Conservation (phyloP, 2,113 vertebrate genomes). For the Bubalus kerabau region DNA sequence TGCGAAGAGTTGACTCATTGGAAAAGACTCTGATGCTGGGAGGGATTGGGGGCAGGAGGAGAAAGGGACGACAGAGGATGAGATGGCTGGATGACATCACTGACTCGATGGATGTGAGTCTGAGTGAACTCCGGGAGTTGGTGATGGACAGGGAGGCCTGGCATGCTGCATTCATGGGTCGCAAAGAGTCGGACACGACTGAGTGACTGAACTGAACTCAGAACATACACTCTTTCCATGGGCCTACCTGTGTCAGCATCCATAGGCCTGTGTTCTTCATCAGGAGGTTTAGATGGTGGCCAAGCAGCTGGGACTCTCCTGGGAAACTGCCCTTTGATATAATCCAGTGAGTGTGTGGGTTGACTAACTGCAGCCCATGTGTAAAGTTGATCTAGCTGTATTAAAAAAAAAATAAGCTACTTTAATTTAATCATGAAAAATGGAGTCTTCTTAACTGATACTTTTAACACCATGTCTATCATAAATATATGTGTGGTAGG, state of each 20-base stretch:
- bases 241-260: slow-evolving; percentile 82
- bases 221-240: accelerated
- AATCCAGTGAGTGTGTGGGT: slow-evolving; percentile 84
- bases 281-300: slow-evolving; percentile 76
- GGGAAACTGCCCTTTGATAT: slow-evolving; percentile 84
- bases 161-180: no score
- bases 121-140: no score
- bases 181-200: no score
- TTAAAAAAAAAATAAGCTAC: background rate
- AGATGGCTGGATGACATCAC: no score
- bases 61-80: no score
- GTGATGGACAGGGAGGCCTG: no score
- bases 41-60: no score
- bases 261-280: slow-evolving; percentile 75
- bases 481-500: no score
- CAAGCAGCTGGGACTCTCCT: slow-evolving; percentile 81
- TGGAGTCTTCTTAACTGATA: background rate
- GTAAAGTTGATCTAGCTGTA: slow-evolving; percentile 93
- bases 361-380: slow-evolving; percentile 85
- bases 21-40: no score
- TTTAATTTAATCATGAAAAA: background rate
- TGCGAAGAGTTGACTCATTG: no score
- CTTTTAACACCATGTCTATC: background rate
- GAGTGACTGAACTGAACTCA: no score
- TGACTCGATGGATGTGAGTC: no score